These are phyloP conservation scores for Tryphoninae sp. DNA, from an alignment of 2,888 invertebrate genomes.

Conservation along the genomic window DNA sequence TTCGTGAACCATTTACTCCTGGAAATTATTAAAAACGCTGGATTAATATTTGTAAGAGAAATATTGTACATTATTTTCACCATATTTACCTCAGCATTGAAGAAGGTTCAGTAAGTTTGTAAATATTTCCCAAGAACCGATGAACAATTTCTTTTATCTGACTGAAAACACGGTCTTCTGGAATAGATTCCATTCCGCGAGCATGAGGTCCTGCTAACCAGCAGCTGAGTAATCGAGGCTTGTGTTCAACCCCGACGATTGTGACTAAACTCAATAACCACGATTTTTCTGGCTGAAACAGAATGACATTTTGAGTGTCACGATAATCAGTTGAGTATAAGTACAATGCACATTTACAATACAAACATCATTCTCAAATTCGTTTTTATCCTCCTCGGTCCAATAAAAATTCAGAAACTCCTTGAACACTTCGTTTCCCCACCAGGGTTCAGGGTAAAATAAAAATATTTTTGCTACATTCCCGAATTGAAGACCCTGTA, in stretches of 20 bases:
- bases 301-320: background rate
- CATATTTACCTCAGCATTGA: conserved; percentile 82
- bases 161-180: conserved; percentile 82
- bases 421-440: conserved; percentile 78
- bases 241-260: conserved; percentile 85
- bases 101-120: conserved; percentile 82
- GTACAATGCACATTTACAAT: background rate
- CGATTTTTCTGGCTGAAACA: conserved; percentile 75
- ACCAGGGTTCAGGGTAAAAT: conserved; percentile 86
- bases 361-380: conserved; percentile 67
- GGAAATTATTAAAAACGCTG: conserved; percentile 9
- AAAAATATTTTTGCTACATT: conserved; percentile 87
- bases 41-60: background rate
- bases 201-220: conserved; percentile 87
- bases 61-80: background rate
- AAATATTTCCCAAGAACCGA: conserved; percentile 82
- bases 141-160: conserved; percentile 81
- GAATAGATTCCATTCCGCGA: conserved; percentile 84
- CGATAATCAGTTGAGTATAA: conserved; percentile 8
- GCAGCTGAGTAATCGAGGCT: conserved; percentile 84
- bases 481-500: conserved; percentile 84
- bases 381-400: conserved; percentile 82
- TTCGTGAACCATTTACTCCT: conserved; percentile 86
- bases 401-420: conserved; percentile 83
- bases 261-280: conserved; percentile 86